Evolutionary conservation across 2,888 invertebrate genomes (phyloP), one percentile per base, ranked within the genome.

Genomic region (Ornithoptera alexandrae): DNA sequence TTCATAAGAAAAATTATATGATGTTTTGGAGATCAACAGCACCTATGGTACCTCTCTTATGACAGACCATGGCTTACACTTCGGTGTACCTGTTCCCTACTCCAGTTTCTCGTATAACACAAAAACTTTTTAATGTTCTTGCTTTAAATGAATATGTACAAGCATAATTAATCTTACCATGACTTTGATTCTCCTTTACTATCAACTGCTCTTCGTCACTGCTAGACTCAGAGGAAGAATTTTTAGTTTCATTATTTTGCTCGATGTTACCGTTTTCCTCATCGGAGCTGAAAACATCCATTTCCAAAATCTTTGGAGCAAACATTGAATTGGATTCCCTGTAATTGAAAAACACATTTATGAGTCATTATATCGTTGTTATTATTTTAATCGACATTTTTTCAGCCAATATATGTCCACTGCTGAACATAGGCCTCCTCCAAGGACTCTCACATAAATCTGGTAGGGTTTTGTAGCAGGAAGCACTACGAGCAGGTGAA

Each of bases 131-230:
- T 30, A 30, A 30, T 30, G 4, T 30, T 4, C 3, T 3, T 30
- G 7, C 1, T 39, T 18, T 50, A 1, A 17, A 50, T 50, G 5
- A 50, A 50, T 50, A 50, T 8, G 10, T 18, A 59, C 17, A 0
- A 30, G 15, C 1, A 6, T 24, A 59, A 61, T 39, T 42, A 12
- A 42, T 15, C 22, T 65, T 74, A 76, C 74, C 74, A 73, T 58
- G 17, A 42, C 57, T 39, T 30, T 17, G 22, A 20, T 42, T 20
- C 8, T 57, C 3, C 0, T 65, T 56, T 8, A 39, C 57, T 56
- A 18, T 18, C 7, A 24, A n/a, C n/a, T 56, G 42, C 8, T 69
- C 68, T 56, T 60, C 68, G 36, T 65, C 61, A 20, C n/a, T 46
- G 20, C 65, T 65, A n/a, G 69, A 65, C 2, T 42, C 61, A 0